Evolutionary conservation across 37 sponge, comb jelly and placozoan genomes (phyloP).

Genomic region (Axinella damicornis): DNA sequence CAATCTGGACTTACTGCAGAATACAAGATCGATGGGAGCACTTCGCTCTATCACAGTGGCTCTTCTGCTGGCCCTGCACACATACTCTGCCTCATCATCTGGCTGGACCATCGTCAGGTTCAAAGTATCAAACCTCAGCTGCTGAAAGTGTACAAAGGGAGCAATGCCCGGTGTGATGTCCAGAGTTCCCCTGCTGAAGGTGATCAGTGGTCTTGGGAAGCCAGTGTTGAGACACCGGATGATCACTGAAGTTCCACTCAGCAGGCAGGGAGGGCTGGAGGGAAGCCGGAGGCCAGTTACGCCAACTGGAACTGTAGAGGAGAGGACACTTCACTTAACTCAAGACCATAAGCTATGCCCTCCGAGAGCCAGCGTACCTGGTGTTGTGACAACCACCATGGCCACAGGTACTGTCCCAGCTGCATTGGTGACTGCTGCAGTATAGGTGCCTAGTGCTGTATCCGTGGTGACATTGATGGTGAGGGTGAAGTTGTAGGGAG

Average conservation of each 20-base stretch:
- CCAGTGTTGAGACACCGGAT: slow-evolving; percentile 46
- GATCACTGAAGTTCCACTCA: slow-evolving; percentile 1
- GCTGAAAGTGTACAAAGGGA: background rate
- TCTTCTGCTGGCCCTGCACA: background rate
- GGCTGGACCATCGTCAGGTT: too few relatives aligned
- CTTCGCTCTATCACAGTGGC: too few relatives aligned
- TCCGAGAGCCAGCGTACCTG: slow-evolving; percentile 15
- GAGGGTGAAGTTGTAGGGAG: slow-evolving; percentile 26
- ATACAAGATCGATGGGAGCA: background rate
- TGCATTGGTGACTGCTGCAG: slow-evolving; percentile 16
- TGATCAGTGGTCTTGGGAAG: slow-evolving; percentile 28
- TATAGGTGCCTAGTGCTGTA: slow-evolving; percentile 16
- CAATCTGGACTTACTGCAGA: slow-evolving; percentile 23
- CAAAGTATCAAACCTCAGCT: background rate
- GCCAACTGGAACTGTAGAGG: background rate
- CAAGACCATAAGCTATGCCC: too few relatives aligned
- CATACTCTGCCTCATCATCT: background rate
- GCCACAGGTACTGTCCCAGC: background rate
- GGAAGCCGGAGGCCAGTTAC: background rate
- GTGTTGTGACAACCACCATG: slow-evolving; percentile 1
- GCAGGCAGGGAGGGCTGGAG: slow-evolving; percentile 6
- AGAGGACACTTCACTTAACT: background rate
- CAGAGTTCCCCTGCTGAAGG: background rate
- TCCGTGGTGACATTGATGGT: slow-evolving; percentile 14
- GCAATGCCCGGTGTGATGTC: background rate